phyloP scores from a whole-genome alignment of 2,113 vertebrate genomes.

The Tragelaphus imberbis region DNA sequence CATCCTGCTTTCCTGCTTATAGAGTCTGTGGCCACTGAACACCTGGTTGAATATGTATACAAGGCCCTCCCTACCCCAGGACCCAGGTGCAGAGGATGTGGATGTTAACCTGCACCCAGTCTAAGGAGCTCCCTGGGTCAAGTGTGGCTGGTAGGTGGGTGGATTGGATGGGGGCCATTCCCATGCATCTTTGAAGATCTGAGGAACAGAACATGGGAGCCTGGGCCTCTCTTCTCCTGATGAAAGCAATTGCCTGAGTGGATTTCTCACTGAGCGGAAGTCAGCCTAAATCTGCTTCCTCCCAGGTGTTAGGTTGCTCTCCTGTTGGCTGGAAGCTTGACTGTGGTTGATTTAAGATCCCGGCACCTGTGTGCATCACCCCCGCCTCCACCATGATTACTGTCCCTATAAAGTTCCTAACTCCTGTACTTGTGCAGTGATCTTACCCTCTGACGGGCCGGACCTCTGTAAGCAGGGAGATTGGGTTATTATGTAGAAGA shows the following conservation, averaged over 20 bases:
- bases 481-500: conserved; percentile 84
- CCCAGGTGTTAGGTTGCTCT: not conserved
- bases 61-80: not conserved
- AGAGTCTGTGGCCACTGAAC: not conserved
- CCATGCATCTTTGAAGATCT: not conserved
- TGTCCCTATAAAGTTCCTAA: conserved; percentile 76
- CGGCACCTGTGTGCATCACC: conserved; percentile 62
- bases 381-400: conserved; percentile 58
- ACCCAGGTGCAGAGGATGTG: not conserved
- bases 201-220: not conserved
- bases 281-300: conserved; percentile 6
- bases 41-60: not conserved
- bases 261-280: conserved; percentile 8
- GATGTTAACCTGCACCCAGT: not conserved
- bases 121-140: not conserved
- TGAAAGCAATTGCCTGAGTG: not conserved
- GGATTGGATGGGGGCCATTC: not conserved
- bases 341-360: conserved; percentile 66
- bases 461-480: conserved; percentile 75
- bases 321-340: conserved; percentile 55
- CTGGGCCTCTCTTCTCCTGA: not conserved
- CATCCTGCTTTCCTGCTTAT: not conserved
- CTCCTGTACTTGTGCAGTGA: conserved; percentile 71
- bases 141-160: not conserved
- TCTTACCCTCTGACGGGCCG: conserved; percentile 72